These are phyloP conservation scores for Eleginops maclovinus DNA, from an alignment of 2,113 vertebrate genomes.

Conservation along the genomic window DNA sequence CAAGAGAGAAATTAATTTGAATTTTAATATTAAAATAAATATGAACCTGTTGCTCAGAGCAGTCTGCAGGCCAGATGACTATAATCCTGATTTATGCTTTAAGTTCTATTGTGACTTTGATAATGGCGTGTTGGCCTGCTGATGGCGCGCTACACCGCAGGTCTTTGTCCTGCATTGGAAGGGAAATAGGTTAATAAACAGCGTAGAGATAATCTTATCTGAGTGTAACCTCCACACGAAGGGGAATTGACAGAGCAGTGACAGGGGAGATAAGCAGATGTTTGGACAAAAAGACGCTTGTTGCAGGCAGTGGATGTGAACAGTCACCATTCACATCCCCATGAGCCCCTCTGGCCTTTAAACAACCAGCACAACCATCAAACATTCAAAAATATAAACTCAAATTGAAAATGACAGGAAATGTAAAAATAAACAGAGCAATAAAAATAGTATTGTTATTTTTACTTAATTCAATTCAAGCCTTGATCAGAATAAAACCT, in stretches of 20 bases:
- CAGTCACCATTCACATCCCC: conserved; percentile 9
- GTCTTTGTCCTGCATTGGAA: conserved; percentile 28
- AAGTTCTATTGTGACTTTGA: conserved; percentile 14
- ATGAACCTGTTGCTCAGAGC: conserved; percentile 52
- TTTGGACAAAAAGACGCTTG: conserved; percentile 58
- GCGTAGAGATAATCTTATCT: conserved; percentile 68
- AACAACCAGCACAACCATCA: not conserved
- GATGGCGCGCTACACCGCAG: conserved; percentile 32
- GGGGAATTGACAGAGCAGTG: conserved; percentile 47
- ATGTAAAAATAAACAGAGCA: not conserved
- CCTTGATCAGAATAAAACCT: not conserved
- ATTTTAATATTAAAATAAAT: not conserved
- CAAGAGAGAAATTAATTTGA: not conserved
- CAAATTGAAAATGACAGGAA: not conserved
- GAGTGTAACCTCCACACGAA: conserved; percentile 49
- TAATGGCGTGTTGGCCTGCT: conserved; percentile 34
- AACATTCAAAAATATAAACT: accelerated
- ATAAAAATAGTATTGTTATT: not conserved
- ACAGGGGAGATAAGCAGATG: conserved; percentile 57
- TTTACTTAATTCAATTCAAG: not conserved
- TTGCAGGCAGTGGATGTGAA: conserved; percentile 38
- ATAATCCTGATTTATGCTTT: not conserved
- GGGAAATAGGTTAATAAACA: conserved; percentile 61
- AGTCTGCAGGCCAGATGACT: not conserved
- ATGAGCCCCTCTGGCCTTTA: not conserved